Evolutionary conservation across 1,140 invertebrate species (phyloP).

Genomic region (Chironomus tepperi): DNA sequence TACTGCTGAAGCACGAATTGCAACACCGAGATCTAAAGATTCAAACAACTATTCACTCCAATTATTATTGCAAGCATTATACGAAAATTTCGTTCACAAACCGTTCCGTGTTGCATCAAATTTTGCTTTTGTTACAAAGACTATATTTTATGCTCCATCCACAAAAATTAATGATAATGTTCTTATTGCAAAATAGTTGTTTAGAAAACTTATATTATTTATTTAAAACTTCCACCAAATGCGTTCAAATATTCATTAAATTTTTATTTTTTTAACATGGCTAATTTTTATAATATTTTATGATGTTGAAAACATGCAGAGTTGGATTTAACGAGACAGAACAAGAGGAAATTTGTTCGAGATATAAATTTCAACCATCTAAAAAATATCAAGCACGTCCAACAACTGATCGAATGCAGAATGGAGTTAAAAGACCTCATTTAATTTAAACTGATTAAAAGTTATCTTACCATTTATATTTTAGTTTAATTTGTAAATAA

Average conservation of each 20-base stretch:
- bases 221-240: background rate
- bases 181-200: background rate
- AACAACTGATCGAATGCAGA: background rate
- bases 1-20: background rate
- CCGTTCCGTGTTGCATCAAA: background rate
- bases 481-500: no score
- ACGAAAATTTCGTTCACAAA: background rate
- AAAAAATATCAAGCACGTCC: background rate
- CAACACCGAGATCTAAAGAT: background rate
- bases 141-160: background rate
- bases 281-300: background rate
- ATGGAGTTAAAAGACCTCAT: conserved; percentile 7
- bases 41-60: background rate
- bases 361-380: background rate
- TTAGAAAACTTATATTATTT: background rate
- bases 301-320: background rate
- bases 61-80: background rate
- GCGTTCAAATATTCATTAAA: no score
- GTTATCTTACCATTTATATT: no score
- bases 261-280: background rate
- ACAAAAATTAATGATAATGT: background rate
- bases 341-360: background rate
- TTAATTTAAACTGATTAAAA: background rate
- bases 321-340: background rate
- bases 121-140: background rate